A percentile compares a stretch with the other conserved stretches of the same genome.
These are phyloP conservation scores for Pollachius pollachius DNA, from an alignment of 2,113 vertebrate species.

Conservation along the genomic window DNA sequence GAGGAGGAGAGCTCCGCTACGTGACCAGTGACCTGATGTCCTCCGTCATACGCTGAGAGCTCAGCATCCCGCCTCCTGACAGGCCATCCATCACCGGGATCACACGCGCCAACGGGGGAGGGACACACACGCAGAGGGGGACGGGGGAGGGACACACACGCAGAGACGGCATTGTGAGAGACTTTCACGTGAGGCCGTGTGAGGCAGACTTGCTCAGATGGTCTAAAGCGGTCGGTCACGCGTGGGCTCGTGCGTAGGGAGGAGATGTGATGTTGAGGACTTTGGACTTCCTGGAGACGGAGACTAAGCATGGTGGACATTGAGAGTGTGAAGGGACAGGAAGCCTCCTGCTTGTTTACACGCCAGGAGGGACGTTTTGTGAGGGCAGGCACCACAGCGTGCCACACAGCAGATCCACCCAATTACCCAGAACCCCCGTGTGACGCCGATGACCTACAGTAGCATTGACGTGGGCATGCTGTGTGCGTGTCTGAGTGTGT, in stretches of 20 bases:
- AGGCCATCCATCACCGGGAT: constrained; percentile 74
- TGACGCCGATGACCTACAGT: constrained; percentile 60
- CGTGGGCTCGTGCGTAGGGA: no score
- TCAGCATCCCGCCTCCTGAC: constrained; percentile 58
- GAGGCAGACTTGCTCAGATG: no score
- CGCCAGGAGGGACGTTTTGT: constrained; percentile 65
- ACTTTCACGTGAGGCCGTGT: neutral
- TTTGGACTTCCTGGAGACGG: no score
- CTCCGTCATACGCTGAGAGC: constrained; percentile 60
- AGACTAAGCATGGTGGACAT: neutral
- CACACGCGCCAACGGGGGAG: constrained; percentile 40
- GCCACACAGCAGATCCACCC: constrained; percentile 62
- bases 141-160: neutral
- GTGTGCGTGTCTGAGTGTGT: constrained; percentile 2
- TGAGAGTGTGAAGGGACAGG: constrained; percentile 49
- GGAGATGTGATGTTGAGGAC: no score
- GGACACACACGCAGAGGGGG: no score
- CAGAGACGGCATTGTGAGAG: neutral
- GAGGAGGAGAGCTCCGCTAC: constrained; percentile 51
- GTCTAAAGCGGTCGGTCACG: no score
- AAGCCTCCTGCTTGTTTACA: constrained; percentile 66
- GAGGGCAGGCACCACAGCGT: constrained; percentile 59
- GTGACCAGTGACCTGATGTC: constrained; percentile 73
- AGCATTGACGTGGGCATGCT: constrained; percentile 34
- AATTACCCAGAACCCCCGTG: constrained; percentile 70